These are phyloP conservation scores for Drosophila anceps DNA, from an alignment of 2,888 invertebrate species.

Conservation along the genomic window DNA sequence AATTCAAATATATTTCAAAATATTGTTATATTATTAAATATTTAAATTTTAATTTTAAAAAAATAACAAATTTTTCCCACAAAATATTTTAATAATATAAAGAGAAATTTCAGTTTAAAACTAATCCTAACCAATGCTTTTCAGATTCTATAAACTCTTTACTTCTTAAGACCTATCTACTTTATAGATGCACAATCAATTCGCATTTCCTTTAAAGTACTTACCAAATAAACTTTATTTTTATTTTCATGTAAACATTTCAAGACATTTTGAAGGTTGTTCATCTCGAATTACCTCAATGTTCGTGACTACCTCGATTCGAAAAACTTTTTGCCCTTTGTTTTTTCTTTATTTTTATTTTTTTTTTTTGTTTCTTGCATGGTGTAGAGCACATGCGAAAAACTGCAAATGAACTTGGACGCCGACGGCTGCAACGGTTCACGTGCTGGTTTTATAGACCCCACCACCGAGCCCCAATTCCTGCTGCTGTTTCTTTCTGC, in stretches of 20 bases:
- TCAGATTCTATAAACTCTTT: neutral
- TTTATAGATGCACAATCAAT: neutral
- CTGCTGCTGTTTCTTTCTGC: constrained; percentile 12
- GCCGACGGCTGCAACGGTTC: constrained; percentile 48
- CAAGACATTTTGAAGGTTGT: constrained; percentile 33
- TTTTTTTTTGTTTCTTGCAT: constrained; percentile 7
- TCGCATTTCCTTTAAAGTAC: constrained; percentile 6
- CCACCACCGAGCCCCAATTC: neutral
- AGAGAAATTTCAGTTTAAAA: neutral
- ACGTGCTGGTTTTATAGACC: constrained; percentile 31
- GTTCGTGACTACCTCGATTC: constrained; percentile 50
- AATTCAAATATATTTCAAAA: too few species aligned
- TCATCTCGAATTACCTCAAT: constrained; percentile 38
- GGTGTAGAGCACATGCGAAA: constrained; percentile 56
- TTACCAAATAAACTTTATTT: neutral
- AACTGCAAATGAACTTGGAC: constrained; percentile 75
- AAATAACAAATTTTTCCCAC: too few species aligned
- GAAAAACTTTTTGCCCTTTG: constrained; percentile 21
- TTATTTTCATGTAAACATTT: constrained; percentile 2
- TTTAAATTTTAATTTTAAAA: neutral
- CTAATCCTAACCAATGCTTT: neutral
- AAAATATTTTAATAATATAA: neutral
- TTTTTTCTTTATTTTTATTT: neutral
- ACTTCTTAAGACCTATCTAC: neutral
- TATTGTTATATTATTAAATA: too few species aligned